Base-by-base conservation (phyloP, 2,113 vertebrate genomes). In the Gymnarchus niloticus region DNA sequence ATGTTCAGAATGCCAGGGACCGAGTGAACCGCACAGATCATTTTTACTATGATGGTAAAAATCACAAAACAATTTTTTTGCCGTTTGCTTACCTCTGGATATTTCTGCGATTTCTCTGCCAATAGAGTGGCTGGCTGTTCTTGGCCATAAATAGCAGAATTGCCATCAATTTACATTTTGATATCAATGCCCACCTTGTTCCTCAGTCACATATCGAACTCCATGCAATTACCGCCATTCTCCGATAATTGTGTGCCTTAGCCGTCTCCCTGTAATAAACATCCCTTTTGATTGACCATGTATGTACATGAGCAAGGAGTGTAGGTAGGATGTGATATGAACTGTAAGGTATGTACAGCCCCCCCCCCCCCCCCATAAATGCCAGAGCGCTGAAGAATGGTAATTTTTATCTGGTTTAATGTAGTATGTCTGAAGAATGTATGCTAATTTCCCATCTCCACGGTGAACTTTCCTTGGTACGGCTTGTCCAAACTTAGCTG, bases 121-220 rank as follows among this genome's bases (percentile, higher is more conserved):
- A 12, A 1, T 19, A 86, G 91, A 87, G 86, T 86, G 87, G 73
- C 44, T 81, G 59, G 48, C 44, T 77, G 83, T 88, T 78, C 88
- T 83, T 87, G 88, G 84, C 88, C 87, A 78, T 56, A 84, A 89
- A 89, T 85, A 89, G 57, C 61, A 56, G 54, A 85, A 90, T 92
- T 90, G 91, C 76, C 89, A 89, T 91, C 88, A 56, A 88, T 91
- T 92, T 89, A 84, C 88, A 91, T 90, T 86, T 92, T 61, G 84
- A 21, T 90, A 85, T 92, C 61, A 80, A 21, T 86, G 84, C 84
- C 84, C 49, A 86, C 28, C 87, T 85, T 89, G 89, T 87, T 88
- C 86, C 87, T 88, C 88, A 82, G 89, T 88, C 84, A 84, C 86
- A 86, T 89, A 90, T 91, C 90, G 91, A 88, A 90, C 88, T 81